Evolutionary conservation across 2,797 vertebrate genomes (phyloP), one percentile per base, ranked within the genome.

Genomic region (Protonibea diacanthus): DNA sequence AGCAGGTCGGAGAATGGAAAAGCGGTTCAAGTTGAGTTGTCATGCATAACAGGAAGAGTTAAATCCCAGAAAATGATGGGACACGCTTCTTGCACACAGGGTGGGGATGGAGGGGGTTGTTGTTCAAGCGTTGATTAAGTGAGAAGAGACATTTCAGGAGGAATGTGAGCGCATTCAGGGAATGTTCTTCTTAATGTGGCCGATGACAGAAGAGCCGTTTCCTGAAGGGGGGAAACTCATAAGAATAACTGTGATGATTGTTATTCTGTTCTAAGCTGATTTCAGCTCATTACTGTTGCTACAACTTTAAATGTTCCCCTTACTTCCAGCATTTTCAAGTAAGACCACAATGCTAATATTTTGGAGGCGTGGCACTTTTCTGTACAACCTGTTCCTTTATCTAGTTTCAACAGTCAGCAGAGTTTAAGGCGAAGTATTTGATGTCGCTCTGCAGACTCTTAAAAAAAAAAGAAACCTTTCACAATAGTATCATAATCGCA

Each of bases 1-100:
- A 95, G 84, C 69, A 80, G 82, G 90, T 87, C 83, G 92, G 91
- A 87, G 90, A 90, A 90, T 86, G 91, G 86, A 90, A 91, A 89
- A 92, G 88, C 74, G 56, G 78, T 87, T 88, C 76, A 64, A 83
- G 87, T 86, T 90, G 90, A 93, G 90, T 92, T 87, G 89, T 86
- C 90, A 84, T 87, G 91, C 90, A 85, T 84, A 90, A 91, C 83
- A 75, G 86, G 84, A 88, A 82, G 83, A 82, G 82, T 80, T 74
- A 84, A 86, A 89, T 88, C 71, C 79, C 72, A 60, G 66, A 87
- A 88, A 92, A 80, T 74, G 83, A 93, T 86, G 79, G 72, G 74
- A 78, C 64, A 38, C 55, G 8, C 58, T 74, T 68, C 48, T 74
- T 52, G 25, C 21, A 13, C 63, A 52, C 40, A 52, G 47, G 44